Percentiles rank a stretch among this genome's conserved stretches.
These are phyloP conservation scores for Dione juno DNA, from an alignment of 2,888 invertebrate genomes.

Conservation along the genomic window DNA sequence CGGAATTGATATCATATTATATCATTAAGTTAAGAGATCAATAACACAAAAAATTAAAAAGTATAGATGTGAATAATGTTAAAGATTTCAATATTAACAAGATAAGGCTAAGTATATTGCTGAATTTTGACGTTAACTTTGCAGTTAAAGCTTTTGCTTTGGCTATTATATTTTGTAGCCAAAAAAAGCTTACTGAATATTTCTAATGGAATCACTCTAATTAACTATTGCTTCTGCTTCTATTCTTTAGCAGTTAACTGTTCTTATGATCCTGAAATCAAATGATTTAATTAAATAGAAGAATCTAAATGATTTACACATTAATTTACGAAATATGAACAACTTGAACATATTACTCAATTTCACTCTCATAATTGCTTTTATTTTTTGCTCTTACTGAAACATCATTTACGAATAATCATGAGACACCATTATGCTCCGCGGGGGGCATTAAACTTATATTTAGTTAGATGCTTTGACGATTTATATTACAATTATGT, in stretches of 20 bases:
- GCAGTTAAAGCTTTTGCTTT: conserved; percentile 3
- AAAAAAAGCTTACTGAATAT: neutral
- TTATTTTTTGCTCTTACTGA: no score
- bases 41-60: conserved; percentile 6
- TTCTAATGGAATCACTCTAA: neutral
- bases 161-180: conserved; percentile 1
- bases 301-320: neutral
- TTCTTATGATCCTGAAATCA: conserved; percentile 67
- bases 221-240: neutral
- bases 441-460: no score
- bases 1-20: conserved; percentile 4
- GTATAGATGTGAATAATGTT: neutral
- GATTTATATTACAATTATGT: no score
- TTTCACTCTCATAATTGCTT: no score
- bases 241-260: conserved; percentile 66
- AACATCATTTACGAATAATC: no score
- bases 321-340: no score
- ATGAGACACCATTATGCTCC: no score
- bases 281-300: conserved; percentile 28
- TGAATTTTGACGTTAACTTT: neutral
- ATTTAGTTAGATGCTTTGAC: no score
- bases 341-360: no score
- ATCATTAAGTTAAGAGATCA: conserved; percentile 21
- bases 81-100: conserved; percentile 1
- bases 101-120: conserved; percentile 18